These are phyloP conservation scores for Oscarella lobularis DNA, from an alignment of 37 sponge, comb jelly and placozoan genomes.

Conservation along the genomic window DNA sequence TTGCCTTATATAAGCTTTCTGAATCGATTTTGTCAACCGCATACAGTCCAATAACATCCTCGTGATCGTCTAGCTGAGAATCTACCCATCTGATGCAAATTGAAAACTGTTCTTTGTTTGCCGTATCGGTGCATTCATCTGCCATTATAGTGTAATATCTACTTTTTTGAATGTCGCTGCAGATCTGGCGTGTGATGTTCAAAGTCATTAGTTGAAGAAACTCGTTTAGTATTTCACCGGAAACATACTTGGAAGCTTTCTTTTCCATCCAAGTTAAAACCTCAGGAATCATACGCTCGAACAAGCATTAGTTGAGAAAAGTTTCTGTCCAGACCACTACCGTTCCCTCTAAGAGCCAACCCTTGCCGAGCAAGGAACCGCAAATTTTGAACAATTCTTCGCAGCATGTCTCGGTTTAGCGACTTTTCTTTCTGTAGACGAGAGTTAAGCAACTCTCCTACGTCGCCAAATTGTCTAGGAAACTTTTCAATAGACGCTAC, in stretches of 20 bases:
- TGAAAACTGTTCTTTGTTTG: conserved; percentile 64
- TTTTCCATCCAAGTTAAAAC: conserved; percentile 40
- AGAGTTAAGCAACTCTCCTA: conserved; percentile 33
- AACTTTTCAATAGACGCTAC: conserved; percentile 21
- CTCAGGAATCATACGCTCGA: conserved; percentile 24
- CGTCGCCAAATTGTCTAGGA: conserved; percentile 20
- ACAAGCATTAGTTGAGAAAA: conserved; percentile 36
- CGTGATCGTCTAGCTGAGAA: conserved; percentile 15
- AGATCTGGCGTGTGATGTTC: conserved; percentile 35
- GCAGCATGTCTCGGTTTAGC: conserved; percentile 31
- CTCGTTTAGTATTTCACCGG: conserved; percentile 64
- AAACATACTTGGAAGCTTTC: conserved; percentile 43
- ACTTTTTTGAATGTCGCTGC: conserved; percentile 18
- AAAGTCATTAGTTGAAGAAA: conserved; percentile 52
- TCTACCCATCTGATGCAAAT: conserved; percentile 34
- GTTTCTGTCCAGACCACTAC: conserved; percentile 32
- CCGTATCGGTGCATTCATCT: conserved; percentile 55
- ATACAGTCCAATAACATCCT: conserved; percentile 29
- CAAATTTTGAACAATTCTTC: conserved; percentile 31
- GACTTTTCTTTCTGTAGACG: conserved; percentile 25
- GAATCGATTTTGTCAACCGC: conserved; percentile 14
- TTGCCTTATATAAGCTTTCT: conserved; percentile 9
- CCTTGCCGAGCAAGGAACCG: conserved; percentile 60
- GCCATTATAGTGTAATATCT: conserved; percentile 45
- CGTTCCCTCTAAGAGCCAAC: conserved; percentile 39